These are phyloP conservation scores for Erethizon dorsatum DNA, from an alignment of 2,797 vertebrate genomes.

Conservation along the genomic window DNA sequence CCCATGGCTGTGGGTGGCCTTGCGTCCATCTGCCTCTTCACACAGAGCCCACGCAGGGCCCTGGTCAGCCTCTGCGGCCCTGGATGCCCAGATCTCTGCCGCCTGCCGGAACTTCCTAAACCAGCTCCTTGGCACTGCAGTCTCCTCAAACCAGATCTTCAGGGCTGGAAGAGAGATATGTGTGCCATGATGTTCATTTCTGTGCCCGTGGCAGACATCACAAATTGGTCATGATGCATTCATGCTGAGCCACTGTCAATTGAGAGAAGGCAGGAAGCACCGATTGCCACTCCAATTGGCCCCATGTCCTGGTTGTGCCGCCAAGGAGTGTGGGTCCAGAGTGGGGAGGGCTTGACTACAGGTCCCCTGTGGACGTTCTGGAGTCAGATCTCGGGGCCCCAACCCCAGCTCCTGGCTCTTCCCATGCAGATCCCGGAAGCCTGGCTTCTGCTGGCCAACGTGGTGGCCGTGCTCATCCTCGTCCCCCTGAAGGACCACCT, in stretches of 20 bases:
- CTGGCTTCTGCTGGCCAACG: constrained; percentile 86
- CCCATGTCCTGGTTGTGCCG: neutral
- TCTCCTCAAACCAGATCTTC: neutral
- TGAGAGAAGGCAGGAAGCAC: neutral
- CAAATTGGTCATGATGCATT: neutral
- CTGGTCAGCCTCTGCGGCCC: neutral
- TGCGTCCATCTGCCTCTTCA: neutral
- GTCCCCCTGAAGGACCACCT: constrained; percentile 87
- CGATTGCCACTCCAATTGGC: neutral
- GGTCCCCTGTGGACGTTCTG: neutral
- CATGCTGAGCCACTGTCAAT: neutral
- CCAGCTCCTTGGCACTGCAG: neutral
- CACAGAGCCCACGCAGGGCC: rapidly evolving
- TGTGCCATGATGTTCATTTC: neutral
- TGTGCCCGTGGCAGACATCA: neutral
- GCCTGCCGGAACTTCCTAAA: neutral
- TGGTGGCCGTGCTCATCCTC: constrained; percentile 81
- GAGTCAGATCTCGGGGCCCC: neutral
- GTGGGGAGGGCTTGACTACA: neutral
- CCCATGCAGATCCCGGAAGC: constrained; percentile 81
- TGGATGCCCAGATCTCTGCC: neutral
- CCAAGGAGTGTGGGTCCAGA: neutral
- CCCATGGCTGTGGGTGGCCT: neutral
- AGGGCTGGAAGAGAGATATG: neutral
- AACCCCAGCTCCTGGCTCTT: neutral